A percentile compares a stretch with the other conserved stretches of the same genome.
Evolutionary conservation across 2,113 vertebrate genomes (phyloP).

Genomic region (Carlito syrichta): DNA sequence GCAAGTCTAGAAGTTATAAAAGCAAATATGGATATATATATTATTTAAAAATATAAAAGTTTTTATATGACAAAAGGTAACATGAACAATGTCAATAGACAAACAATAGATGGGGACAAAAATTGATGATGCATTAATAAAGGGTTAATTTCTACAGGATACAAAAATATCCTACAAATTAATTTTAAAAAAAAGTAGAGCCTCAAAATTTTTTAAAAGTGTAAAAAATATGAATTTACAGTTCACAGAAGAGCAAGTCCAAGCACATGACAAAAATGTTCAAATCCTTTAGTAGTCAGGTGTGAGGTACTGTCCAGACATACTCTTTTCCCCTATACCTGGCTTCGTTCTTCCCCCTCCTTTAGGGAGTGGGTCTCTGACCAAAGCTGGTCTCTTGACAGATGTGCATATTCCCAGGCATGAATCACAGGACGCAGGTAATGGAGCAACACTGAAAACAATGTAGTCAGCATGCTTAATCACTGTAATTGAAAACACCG

Average conservation of each 20-base stretch:
- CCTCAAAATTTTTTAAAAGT: constrained; percentile 19
- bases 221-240: neutral
- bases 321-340: too few species aligned
- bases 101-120: neutral
- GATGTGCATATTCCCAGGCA: too few species aligned
- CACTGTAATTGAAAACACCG: too few species aligned
- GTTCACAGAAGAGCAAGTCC: neutral
- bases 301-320: too few species aligned
- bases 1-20: neutral
- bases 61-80: constrained; percentile 7
- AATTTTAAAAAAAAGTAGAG: neutral
- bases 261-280: constrained; percentile 4
- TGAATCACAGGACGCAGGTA: too few species aligned
- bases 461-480: too few species aligned
- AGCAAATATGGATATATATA: neutral
- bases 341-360: too few species aligned
- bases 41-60: constrained; percentile 1
- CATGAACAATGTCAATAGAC: constrained; percentile 31
- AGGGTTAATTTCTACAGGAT: neutral
- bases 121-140: constrained; percentile 2
- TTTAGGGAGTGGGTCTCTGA: too few species aligned
- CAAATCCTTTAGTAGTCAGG: neutral
- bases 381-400: too few species aligned
- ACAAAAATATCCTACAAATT: constrained; percentile 22
- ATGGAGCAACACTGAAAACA: too few species aligned